phyloP scores from a whole-genome alignment of 23 tunicate species.

The Trididemnum nubilum region DNA sequence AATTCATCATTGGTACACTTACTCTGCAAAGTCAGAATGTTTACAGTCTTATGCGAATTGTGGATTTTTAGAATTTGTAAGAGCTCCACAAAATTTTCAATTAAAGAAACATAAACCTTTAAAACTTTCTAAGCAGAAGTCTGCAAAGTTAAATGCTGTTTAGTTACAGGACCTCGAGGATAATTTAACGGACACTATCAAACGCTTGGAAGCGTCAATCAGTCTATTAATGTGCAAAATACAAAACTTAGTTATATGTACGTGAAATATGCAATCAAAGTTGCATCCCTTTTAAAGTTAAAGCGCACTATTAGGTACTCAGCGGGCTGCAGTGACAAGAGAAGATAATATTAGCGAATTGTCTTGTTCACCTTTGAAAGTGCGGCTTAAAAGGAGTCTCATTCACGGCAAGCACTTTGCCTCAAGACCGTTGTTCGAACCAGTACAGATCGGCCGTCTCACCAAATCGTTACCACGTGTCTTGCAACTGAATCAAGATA shows the following conservation, averaged over 20 bases:
- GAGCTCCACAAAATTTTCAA: not conserved
- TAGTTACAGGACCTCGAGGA: not conserved
- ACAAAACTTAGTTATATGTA: conserved; percentile 9
- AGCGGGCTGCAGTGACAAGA: conserved; percentile 13
- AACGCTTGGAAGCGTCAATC: not conserved
- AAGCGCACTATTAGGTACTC: conserved; percentile 20
- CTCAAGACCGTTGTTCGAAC: conserved; percentile 27
- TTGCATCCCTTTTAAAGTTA: conserved; percentile 11
- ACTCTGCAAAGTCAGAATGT: not conserved
- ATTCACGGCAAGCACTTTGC: conserved; percentile 15
- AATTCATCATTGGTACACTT: not conserved
- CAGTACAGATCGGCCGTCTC: conserved; percentile 11
- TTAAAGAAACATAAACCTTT: not conserved
- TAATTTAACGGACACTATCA: not conserved
- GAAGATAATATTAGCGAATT: conserved; percentile 10
- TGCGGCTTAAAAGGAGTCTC: conserved; percentile 25
- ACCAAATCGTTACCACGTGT: not conserved
- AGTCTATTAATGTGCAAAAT: not conserved
- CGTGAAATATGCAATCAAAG: not conserved
- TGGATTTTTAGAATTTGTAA: conserved; percentile 1
- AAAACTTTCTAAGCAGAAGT: not conserved
- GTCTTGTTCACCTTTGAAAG: conserved; percentile 1
- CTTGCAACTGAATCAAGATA: conserved; percentile 6
- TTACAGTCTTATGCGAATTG: conserved; percentile 1
- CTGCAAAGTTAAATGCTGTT: conserved; percentile 9